phyloP scores from a whole-genome alignment of 2,888 invertebrate genomes.

The Drosophila nigricruria region DNA sequence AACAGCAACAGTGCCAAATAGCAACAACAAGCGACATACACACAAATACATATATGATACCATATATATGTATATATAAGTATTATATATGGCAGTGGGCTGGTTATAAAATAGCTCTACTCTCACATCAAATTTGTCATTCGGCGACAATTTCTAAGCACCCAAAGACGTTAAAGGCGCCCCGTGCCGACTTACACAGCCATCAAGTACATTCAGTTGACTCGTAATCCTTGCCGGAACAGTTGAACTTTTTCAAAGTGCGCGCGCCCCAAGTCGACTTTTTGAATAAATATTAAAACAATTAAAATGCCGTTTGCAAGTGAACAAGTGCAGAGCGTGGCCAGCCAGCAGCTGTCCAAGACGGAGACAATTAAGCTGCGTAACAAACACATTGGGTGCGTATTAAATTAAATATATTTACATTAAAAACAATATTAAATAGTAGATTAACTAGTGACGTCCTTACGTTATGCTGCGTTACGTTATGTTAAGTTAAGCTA shows the following conservation, averaged over 20 bases:
- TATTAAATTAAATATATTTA: constrained; percentile 29
- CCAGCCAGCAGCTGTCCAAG: constrained; percentile 90
- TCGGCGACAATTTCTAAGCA: constrained; percentile 74
- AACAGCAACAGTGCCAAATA: constrained; percentile 12
- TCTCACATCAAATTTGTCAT: constrained; percentile 70
- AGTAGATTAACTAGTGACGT: neutral
- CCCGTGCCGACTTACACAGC: constrained; percentile 30
- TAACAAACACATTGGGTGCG: constrained; percentile 94
- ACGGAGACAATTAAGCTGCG: constrained; percentile 92
- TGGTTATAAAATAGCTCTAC: constrained; percentile 75
- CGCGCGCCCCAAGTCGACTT: constrained; percentile 3
- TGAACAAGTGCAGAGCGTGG: constrained; percentile 75
- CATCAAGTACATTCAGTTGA: constrained; percentile 17
- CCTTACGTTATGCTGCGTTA: neutral
- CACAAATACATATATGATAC: constrained; percentile 1
- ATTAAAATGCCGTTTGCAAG: constrained; percentile 80
- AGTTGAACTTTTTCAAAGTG: constrained; percentile 28
- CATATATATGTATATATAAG: constrained; percentile 10
- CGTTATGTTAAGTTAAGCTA: constrained; percentile 3
- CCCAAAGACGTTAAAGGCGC: constrained; percentile 66
- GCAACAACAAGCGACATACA: constrained; percentile 14
- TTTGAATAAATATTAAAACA: neutral
- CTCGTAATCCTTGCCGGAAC: constrained; percentile 40
- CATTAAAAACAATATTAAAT: neutral
- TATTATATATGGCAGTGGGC: constrained; percentile 35